phyloP scores from a whole-genome alignment of 2,888 invertebrate species.

The Troides aeacus region DNA sequence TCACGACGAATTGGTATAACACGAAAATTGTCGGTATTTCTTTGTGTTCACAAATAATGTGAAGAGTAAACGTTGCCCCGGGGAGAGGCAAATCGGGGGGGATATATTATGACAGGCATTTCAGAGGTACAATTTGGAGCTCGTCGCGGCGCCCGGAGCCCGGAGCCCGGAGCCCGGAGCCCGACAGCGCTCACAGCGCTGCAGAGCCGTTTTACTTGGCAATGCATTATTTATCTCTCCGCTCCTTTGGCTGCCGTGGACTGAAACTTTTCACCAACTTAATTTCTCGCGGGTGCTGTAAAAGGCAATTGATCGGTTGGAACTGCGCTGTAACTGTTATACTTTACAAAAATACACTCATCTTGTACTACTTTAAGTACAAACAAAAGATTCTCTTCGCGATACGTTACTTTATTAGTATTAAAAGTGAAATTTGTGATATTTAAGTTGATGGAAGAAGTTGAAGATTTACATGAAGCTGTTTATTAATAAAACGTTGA shows the following conservation, averaged over 20 bases:
- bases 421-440: no score
- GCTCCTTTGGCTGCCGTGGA: not conserved
- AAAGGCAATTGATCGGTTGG: conserved; percentile 11
- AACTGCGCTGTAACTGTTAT: conserved; percentile 1
- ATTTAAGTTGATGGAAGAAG: no score
- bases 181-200: conserved; percentile 6
- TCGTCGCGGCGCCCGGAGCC: not conserved
- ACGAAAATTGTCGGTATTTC: no score
- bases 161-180: not conserved
- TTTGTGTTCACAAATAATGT: not conserved
- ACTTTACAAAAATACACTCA: no score
- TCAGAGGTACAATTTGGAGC: not conserved
- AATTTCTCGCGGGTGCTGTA: conserved; percentile 25
- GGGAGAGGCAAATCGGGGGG: conserved; percentile 5
- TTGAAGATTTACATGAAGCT: no score
- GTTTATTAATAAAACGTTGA: no score
- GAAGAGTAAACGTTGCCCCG: conserved; percentile 2
- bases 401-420: no score
- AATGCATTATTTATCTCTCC: conserved; percentile 24
- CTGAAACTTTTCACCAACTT: conserved; percentile 2
- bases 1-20: no score
- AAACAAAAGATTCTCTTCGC: no score
- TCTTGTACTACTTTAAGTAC: no score
- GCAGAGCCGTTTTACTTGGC: conserved; percentile 12
- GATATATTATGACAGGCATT: conserved; percentile 18